Conservation (phyloP, 1,140 invertebrate species). For the Neuroterus valhalla region DNA sequence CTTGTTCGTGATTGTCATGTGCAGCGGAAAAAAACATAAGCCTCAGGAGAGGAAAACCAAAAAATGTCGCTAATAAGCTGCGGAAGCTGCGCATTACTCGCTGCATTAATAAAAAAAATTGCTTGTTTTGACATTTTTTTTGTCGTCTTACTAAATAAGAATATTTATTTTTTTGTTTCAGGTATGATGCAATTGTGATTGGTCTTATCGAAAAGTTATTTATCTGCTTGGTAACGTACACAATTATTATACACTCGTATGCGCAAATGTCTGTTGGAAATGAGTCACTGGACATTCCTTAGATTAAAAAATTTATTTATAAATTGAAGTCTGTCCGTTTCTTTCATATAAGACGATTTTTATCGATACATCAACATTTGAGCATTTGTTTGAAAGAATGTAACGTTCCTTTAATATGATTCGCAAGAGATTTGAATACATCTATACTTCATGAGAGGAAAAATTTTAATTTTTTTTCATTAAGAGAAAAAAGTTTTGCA, state of each 20-base stretch:
- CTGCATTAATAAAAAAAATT: too few species aligned
- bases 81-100: too few species aligned
- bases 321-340: too few species aligned
- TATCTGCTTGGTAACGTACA: slow-evolving; percentile 14
- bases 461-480: too few species aligned
- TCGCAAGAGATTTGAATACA: too few species aligned
- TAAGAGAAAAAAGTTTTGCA: too few species aligned
- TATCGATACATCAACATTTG: too few species aligned
- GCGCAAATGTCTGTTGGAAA: not conserved
- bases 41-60: not conserved
- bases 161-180: slow-evolving; percentile 36
- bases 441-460: too few species aligned
- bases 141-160: not conserved
- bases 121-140: not conserved
- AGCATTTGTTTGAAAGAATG: too few species aligned
- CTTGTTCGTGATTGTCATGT: slow-evolving; percentile 17
- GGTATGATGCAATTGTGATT: slow-evolving; percentile 36
- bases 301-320: not conserved
- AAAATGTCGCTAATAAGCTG: not conserved
- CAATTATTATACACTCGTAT: slow-evolving; percentile 12
- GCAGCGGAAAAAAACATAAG: slow-evolving; percentile 4
- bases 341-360: too few species aligned
- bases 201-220: slow-evolving; percentile 3
- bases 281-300: not conserved
- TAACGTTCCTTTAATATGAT: too few species aligned